Evolutionary conservation across 2,113 vertebrate genomes (phyloP).

Genomic region (Rhinoptilus africanus): DNA sequence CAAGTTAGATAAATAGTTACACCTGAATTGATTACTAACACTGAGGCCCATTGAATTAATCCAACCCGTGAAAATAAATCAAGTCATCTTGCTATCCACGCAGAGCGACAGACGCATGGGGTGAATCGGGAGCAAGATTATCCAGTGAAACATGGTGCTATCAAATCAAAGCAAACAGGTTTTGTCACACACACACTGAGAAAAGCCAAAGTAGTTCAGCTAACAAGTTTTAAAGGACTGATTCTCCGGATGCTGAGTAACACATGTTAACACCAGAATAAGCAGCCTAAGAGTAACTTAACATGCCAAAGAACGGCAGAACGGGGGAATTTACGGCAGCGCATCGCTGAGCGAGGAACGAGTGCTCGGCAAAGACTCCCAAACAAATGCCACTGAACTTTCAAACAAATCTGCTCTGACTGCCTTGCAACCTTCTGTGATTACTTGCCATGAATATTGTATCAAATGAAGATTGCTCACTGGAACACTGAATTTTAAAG

Average conservation of each 20-base stretch:
- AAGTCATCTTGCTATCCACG: neutral
- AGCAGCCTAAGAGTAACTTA: neutral
- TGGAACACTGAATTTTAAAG: conserved; percentile 51
- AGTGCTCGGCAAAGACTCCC: conserved; percentile 12
- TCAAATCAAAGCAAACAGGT: neutral
- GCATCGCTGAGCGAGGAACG: neutral
- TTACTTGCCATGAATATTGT: conserved; percentile 58
- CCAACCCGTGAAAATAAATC: neutral
- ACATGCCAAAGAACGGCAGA: neutral
- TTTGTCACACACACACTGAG: neutral
- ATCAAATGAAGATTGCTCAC: conserved; percentile 39
- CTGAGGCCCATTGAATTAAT: neutral
- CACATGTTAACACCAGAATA: neutral
- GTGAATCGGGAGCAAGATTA: neutral
- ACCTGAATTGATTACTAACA: neutral
- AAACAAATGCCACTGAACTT: conserved; percentile 50
- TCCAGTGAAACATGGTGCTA: neutral
- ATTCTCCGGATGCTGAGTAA: neutral
- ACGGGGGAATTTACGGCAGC: neutral
- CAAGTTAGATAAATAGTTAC: neutral
- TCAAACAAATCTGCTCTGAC: conserved; percentile 46
- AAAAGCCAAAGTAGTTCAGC: neutral
- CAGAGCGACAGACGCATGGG: neutral
- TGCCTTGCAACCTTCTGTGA: conserved; percentile 42
- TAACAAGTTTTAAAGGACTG: neutral